Conservation (phyloP, 2,888 invertebrate genomes). For the Nezara viridula region DNA sequence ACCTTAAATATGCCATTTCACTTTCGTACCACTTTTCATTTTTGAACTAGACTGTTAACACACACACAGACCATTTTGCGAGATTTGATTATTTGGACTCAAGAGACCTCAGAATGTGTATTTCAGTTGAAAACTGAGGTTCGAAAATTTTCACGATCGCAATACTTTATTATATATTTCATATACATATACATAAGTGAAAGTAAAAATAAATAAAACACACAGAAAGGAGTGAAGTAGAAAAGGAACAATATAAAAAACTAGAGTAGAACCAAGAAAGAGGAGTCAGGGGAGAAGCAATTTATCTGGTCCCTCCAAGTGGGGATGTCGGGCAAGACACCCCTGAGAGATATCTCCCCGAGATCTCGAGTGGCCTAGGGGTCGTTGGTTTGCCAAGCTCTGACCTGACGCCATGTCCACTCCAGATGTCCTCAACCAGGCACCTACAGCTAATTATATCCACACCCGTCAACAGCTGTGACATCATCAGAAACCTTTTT, state of each 20-base stretch:
- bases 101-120: too few relatives aligned
- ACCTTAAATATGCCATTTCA: too few relatives aligned
- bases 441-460: slow-evolving; percentile 4
- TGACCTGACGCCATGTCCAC: not conserved
- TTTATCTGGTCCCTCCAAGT: not conserved
- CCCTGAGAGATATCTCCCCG: not conserved
- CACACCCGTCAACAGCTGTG: not conserved
- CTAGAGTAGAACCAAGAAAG: not conserved
- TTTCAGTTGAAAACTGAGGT: too few relatives aligned
- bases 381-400: not conserved
- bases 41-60: too few relatives aligned
- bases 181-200: too few relatives aligned
- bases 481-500: not conserved
- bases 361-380: slow-evolving; percentile 23
- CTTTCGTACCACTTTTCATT: too few relatives aligned
- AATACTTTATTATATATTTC: too few relatives aligned
- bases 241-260: slow-evolving; percentile 9
- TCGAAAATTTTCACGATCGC: too few relatives aligned
- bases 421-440: slow-evolving; percentile 11
- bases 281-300: not conserved
- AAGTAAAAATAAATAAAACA: not conserved
- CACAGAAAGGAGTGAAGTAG: not conserved
- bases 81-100: too few relatives aligned
- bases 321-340: not conserved
- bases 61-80: too few relatives aligned